A percentile compares a stretch with the other conserved stretches of the same genome.
Evolutionary conservation across 2,888 invertebrate species (phyloP).

Genomic region (Stictocephala bisonia): DNA sequence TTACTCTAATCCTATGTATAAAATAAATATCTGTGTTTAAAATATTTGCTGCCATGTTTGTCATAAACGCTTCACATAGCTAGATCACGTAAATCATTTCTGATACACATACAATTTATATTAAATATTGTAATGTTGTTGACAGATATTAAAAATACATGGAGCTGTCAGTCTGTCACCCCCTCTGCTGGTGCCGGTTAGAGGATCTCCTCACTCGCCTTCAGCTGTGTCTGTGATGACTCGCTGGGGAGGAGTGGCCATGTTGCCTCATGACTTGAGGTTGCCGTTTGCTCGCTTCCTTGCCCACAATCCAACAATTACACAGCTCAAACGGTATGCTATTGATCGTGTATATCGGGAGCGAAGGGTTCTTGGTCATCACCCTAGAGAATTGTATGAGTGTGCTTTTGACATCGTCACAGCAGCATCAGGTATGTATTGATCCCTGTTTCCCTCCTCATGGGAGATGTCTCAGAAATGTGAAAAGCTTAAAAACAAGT

Average conservation of each 20-base stretch:
- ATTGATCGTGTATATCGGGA: slow-evolving; percentile 90
- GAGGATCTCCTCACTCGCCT: slow-evolving; percentile 70
- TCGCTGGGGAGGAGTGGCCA: slow-evolving; percentile 84
- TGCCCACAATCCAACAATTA: slow-evolving; percentile 79
- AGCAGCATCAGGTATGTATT: slow-evolving; percentile 73
- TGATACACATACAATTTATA: too few relatives aligned
- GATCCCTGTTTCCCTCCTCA: too few relatives aligned
- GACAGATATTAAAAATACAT: slow-evolving; percentile 77
- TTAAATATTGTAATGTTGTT: too few relatives aligned
- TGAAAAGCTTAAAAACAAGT: too few relatives aligned
- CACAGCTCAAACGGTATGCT: slow-evolving; percentile 83
- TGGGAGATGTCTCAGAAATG: too few relatives aligned
- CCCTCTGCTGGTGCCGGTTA: slow-evolving; percentile 83
- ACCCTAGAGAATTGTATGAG: slow-evolving; percentile 90
- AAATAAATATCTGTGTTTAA: too few relatives aligned
- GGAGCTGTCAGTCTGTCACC: slow-evolving; percentile 84
- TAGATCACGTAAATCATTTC: too few relatives aligned
- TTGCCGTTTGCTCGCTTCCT: slow-evolving; percentile 85
- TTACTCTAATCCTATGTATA: too few relatives aligned
- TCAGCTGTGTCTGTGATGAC: slow-evolving; percentile 86
- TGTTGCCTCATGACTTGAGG: slow-evolving; percentile 85
- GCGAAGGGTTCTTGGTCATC: slow-evolving; percentile 80
- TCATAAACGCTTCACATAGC: too few relatives aligned
- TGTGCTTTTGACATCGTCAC: slow-evolving; percentile 95
- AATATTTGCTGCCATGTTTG: too few relatives aligned